Conservation (phyloP, 2,888 invertebrate species). For the Macrophya alboannulata region DNA sequence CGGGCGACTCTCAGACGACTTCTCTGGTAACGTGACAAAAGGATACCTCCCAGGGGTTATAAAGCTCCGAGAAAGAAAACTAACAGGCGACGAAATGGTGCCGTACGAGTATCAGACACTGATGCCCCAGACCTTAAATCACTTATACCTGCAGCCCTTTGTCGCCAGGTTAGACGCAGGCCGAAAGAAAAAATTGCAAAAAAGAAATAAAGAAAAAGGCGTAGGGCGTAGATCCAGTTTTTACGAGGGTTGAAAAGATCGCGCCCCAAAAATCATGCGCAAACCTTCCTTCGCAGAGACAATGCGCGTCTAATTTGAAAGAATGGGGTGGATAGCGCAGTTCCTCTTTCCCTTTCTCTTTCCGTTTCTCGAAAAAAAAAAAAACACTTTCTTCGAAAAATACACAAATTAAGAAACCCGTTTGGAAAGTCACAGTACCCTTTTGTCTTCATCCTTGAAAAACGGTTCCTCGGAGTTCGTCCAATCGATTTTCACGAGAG, state of each 20-base stretch:
- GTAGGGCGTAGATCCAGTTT: conserved; percentile 34
- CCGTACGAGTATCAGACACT: conserved; percentile 11
- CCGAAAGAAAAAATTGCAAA: conserved; percentile 30
- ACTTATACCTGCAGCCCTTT: conserved; percentile 49
- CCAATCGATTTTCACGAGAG: conserved; percentile 10
- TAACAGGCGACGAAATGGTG: background rate
- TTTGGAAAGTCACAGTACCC: background rate
- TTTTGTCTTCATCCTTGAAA: conserved; percentile 1
- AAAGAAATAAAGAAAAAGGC: background rate
- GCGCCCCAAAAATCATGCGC: background rate
- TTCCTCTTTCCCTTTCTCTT: background rate
- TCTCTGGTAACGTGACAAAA: conserved; percentile 8
- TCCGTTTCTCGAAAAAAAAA: background rate
- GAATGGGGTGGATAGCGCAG: conserved; percentile 33
- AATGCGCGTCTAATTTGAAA: conserved; percentile 53
- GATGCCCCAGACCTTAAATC: conserved; percentile 47
- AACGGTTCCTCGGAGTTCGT: background rate
- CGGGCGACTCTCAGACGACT: conserved; percentile 31
- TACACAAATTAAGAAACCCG: conserved; percentile 16
- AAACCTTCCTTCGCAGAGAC: conserved; percentile 9
- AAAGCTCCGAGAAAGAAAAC: conserved; percentile 9
- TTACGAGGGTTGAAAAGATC: conserved; percentile 48
- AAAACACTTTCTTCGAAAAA: conserved; percentile 32
- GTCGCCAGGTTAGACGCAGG: conserved; percentile 30
- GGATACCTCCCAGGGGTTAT: conserved; percentile 32